Base-by-base conservation (phyloP, 2,113 vertebrate genomes). In the Pelusios castaneus region DNA sequence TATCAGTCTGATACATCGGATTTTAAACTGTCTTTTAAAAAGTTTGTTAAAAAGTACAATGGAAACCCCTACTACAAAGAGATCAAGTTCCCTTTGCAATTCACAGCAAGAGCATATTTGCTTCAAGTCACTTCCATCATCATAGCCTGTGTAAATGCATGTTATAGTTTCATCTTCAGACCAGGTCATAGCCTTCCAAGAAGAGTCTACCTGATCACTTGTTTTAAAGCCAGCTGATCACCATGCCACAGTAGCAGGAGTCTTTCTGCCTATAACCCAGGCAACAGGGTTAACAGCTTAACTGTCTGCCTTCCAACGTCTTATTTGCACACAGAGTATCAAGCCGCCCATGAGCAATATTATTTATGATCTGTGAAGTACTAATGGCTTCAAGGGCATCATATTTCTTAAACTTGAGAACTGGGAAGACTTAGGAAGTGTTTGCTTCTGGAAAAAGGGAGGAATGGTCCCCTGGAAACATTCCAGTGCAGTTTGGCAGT, bases 371-470 rank as follows among this genome's bases (percentile, higher is more conserved):
- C 70, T 29, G 43, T 29, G 79, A 58, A 83, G 38, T 76, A 56
- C 25, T 89, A 27, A 82, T 25, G 41, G 85, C 56, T 80, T 10
- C 67, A 27, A 67, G 93, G 21, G 60, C 79, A 77, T 76, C 83
- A 8, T 6, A n/a, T 45, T 55, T 13, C 79, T 38, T 43, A 45
- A 51, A 25, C 7, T 49, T 2, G 0, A n/a, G 27, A 31, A 76
- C 9, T 34, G 1, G 83, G 45, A 67, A 75, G 51, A 13, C 80
- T 14, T 3, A 6, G 12, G n/a, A 21, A 22, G 17, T 3, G 12
- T 9, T 0, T 80, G 41, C 8, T 89, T 2, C 0, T 19, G 2
- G 3, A 29, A 8, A 21, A 38, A 4, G 16, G 22, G 14, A 8
- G 31, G 16, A 29, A 8, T 17, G 21, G 8, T 22, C 38, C 63